phyloP scores from a whole-genome alignment of 2,888 invertebrate species.

The Agrochola circellaris region DNA sequence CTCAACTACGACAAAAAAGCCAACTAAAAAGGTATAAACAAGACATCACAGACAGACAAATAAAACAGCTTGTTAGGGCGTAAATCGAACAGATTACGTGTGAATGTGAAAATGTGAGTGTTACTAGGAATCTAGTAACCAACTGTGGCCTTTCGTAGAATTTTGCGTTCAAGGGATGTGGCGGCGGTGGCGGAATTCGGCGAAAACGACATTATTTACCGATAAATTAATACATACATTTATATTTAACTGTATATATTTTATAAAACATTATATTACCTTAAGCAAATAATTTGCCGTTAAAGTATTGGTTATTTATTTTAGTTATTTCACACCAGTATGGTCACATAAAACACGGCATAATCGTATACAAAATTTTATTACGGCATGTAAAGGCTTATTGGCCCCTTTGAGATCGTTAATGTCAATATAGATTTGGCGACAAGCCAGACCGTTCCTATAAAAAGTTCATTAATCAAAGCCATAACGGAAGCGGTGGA shows the following conservation, averaged over 20 bases:
- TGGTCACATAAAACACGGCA: slow-evolving; percentile 34
- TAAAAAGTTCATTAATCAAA: slow-evolving; percentile 82
- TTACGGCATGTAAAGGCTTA: slow-evolving; percentile 54
- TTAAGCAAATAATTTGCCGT: not conserved
- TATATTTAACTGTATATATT: not conserved
- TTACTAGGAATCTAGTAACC: not conserved
- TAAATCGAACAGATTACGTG: no score
- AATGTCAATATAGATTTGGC: slow-evolving; percentile 82
- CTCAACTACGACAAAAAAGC: no score
- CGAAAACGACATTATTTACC: slow-evolving; percentile 4
- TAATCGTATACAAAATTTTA: slow-evolving; percentile 35
- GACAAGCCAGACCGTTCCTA: slow-evolving; percentile 71
- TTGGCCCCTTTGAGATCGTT: slow-evolving; percentile 72
- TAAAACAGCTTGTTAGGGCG: no score
- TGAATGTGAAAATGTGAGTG: no score
- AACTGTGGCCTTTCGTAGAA: slow-evolving; percentile 3
- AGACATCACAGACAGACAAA: no score
- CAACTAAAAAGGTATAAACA: no score
- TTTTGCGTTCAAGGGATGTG: not conserved
- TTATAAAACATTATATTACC: not conserved
- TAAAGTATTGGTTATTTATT: slow-evolving; percentile 15
- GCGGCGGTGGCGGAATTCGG: not conserved
- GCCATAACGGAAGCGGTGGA: slow-evolving; percentile 43
- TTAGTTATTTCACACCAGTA: slow-evolving; percentile 5
- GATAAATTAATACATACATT: no score